phyloP scores from a whole-genome alignment of 2,113 vertebrate species.

The Pycnonotus jocosus region DNA sequence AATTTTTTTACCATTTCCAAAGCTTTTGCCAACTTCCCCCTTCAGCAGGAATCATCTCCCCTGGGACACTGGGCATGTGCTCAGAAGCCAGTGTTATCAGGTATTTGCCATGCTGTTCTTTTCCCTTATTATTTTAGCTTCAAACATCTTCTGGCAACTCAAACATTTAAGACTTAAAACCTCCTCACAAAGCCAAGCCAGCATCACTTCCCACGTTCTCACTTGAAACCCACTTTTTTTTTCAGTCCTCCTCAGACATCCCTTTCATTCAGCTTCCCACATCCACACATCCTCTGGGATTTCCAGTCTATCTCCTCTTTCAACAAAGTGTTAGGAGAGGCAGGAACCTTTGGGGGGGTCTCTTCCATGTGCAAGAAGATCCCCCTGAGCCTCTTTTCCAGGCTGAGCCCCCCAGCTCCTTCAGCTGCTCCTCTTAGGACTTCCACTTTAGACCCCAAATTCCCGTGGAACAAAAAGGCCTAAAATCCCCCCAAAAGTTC shows the following conservation, averaged over 20 bases:
- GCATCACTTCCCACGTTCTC: neutral
- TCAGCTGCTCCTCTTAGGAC: neutral
- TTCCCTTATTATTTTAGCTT: neutral
- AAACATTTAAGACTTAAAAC: neutral
- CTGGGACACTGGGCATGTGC: fast-evolving
- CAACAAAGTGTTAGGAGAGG: neutral
- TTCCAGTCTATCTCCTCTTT: neutral
- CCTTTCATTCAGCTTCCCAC: neutral
- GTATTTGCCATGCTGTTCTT: neutral
- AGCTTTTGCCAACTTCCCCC: neutral
- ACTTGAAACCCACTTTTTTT: neutral
- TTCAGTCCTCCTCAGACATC: neutral
- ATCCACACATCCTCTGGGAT: neutral
- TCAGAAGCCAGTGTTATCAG: neutral
- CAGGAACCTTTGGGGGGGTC: neutral
- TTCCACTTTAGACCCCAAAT: neutral
- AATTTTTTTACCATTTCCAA: fast-evolving
- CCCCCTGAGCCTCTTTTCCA: neutral
- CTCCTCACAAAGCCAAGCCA: neutral
- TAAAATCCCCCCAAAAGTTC: neutral
- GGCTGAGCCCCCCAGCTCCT: neutral
- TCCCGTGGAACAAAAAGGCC: neutral
- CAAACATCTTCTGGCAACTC: neutral
- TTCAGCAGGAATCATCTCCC: neutral
- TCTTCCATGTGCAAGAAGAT: neutral